Conservation (phyloP, 2,797 vertebrate species). For the Melanotaenia trifasciata region DNA sequence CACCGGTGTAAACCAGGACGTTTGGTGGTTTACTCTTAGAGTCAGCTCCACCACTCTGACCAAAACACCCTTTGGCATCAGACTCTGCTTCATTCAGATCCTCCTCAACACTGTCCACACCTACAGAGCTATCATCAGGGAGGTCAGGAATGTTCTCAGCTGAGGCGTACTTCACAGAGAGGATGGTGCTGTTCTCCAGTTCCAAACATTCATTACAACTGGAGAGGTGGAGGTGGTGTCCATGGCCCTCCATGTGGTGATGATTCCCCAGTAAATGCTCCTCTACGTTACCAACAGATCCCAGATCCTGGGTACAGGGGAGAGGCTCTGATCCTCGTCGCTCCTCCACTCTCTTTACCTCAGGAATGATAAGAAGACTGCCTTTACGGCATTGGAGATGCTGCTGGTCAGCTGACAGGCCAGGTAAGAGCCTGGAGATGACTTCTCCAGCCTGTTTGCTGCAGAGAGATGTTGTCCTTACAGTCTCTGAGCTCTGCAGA, state of each 20-base stretch:
- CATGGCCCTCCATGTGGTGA: slow-evolving; percentile 78
- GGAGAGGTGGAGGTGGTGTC: slow-evolving; percentile 89
- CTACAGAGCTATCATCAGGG: slow-evolving; percentile 73
- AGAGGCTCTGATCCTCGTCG: slow-evolving; percentile 65
- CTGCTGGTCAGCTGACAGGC: slow-evolving; percentile 15
- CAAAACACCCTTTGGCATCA: neutral
- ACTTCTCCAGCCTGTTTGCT: slow-evolving; percentile 9
- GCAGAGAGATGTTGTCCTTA: neutral
- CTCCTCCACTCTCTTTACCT: slow-evolving; percentile 52
- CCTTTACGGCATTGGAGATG: slow-evolving; percentile 43
- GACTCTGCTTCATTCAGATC: slow-evolving; percentile 40
- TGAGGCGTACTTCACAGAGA: slow-evolving; percentile 90
- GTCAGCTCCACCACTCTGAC: slow-evolving; percentile 45
- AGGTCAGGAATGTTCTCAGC: slow-evolving; percentile 91
- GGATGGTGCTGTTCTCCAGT: slow-evolving; percentile 94
- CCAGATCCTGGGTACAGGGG: slow-evolving; percentile 18
- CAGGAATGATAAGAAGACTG: slow-evolving; percentile 42
- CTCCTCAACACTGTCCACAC: slow-evolving; percentile 33
- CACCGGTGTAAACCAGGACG: slow-evolving; percentile 88
- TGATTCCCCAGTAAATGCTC: slow-evolving; percentile 57
- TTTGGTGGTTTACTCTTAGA: slow-evolving; percentile 86
- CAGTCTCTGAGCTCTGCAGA: slow-evolving; percentile 30
- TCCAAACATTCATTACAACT: slow-evolving; percentile 94
- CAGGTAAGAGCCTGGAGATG: slow-evolving; percentile 27
- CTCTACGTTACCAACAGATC: slow-evolving; percentile 27